phyloP scores from a whole-genome alignment of 2,797 vertebrate genomes.

The Mormyrops attenuatus region DNA sequence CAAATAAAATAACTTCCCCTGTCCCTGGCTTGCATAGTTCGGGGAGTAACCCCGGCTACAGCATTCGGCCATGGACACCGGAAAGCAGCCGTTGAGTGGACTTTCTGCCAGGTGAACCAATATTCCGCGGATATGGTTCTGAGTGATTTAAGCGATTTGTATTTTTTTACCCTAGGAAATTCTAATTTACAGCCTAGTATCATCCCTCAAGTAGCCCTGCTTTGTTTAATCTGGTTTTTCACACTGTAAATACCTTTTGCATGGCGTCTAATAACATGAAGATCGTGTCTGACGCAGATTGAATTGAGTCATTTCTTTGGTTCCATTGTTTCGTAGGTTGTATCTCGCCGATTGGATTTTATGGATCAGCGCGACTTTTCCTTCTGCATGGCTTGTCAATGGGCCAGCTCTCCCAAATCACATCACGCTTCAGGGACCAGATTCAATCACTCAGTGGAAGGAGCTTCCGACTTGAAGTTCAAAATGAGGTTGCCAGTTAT shows the following conservation, averaged over 20 bases:
- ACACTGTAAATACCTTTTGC: neutral
- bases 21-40: neutral
- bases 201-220: neutral
- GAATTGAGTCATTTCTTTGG: neutral
- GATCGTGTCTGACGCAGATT: neutral
- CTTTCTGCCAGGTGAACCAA: neutral
- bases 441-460: neutral
- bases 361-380: conserved; percentile 1
- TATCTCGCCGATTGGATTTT: neutral
- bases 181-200: neutral
- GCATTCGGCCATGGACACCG: neutral
- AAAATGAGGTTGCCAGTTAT: neutral
- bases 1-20: neutral
- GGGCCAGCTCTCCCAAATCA: neutral
- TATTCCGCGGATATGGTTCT: neutral
- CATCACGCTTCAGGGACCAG: neutral
- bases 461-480: neutral
- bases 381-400: neutral
- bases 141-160: neutral
- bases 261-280: neutral
- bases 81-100: neutral
- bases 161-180: neutral
- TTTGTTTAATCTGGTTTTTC: neutral
- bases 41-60: neutral
- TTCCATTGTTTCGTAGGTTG: neutral